Conservation (phyloP, 1,140 invertebrate genomes). For the Magallana angulata region DNA sequence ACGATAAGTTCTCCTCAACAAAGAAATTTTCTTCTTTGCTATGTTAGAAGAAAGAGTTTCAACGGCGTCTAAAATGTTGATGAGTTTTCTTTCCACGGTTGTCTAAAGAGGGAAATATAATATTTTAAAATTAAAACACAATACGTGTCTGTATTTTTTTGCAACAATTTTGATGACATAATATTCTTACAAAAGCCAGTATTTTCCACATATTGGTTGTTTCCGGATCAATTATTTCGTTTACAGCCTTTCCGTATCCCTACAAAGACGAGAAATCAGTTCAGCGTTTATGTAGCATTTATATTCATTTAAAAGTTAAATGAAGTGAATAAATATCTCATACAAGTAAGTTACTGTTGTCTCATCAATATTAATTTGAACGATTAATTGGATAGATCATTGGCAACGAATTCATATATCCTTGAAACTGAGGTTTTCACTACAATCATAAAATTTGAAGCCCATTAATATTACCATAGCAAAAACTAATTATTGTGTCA, state of each 20-base stretch:
- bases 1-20: conserved; percentile 4
- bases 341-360: too few species aligned
- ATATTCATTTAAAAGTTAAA: too few species aligned
- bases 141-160: background rate
- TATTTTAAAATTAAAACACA: background rate
- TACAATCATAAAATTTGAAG: too few species aligned
- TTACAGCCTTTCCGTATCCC: conserved; percentile 59
- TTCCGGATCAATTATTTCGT: conserved; percentile 57
- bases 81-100: conserved; percentile 52
- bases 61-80: conserved; percentile 49
- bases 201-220: conserved; percentile 54
- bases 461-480: too few species aligned
- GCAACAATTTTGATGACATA: background rate
- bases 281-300: background rate
- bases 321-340: too few species aligned
- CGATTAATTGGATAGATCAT: too few species aligned
- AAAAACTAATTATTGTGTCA: too few species aligned
- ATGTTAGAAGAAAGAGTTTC: conserved; percentile 57
- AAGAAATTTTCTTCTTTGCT: conserved; percentile 41
- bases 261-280: conserved; percentile 40
- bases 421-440: too few species aligned
- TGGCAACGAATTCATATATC: too few species aligned
- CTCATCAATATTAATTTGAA: too few species aligned
- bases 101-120: conserved; percentile 35
- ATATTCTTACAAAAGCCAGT: conserved; percentile 50